A percentile compares a stretch with the other conserved stretches of the same genome.
Conservation (phyloP, 2,113 vertebrate species). For the Heterotilapia buettikoferi region DNA sequence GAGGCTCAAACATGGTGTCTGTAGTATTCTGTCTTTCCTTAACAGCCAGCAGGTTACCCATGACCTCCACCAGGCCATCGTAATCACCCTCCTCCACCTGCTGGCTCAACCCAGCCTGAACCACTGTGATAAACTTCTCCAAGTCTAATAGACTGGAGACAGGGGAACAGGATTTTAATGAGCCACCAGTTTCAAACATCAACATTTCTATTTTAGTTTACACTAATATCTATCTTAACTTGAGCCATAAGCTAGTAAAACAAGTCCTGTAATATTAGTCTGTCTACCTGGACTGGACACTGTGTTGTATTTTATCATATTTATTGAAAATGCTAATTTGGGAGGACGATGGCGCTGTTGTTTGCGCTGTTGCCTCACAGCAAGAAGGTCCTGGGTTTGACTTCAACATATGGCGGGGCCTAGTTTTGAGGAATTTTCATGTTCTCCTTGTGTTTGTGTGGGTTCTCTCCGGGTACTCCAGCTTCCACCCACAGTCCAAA, state of each 20-base stretch:
- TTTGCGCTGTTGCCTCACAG: background rate
- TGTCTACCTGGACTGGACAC: background rate
- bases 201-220: background rate
- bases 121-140: conserved; percentile 74
- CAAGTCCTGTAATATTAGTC: background rate
- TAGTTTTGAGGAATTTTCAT: background rate
- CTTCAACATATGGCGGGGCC: background rate
- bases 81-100: conserved; percentile 81
- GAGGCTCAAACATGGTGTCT: conserved; percentile 88
- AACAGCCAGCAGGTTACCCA: conserved; percentile 85
- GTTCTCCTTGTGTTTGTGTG: background rate
- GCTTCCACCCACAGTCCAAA: background rate
- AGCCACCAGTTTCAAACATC: background rate
- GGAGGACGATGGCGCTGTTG: background rate
- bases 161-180: background rate
- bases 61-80: conserved; percentile 77
- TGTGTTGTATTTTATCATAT: background rate
- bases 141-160: conserved; percentile 81
- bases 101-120: conserved; percentile 72
- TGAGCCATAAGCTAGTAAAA: background rate
- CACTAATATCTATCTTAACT: background rate
- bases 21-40: conserved; percentile 82
- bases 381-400: background rate
- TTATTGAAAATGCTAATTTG: background rate
- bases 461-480: background rate